Percentiles rank a stretch among this genome's conserved stretches.
phyloP scores from a whole-genome alignment of 2,113 vertebrate genomes.

The Grammomys surdaster region DNA sequence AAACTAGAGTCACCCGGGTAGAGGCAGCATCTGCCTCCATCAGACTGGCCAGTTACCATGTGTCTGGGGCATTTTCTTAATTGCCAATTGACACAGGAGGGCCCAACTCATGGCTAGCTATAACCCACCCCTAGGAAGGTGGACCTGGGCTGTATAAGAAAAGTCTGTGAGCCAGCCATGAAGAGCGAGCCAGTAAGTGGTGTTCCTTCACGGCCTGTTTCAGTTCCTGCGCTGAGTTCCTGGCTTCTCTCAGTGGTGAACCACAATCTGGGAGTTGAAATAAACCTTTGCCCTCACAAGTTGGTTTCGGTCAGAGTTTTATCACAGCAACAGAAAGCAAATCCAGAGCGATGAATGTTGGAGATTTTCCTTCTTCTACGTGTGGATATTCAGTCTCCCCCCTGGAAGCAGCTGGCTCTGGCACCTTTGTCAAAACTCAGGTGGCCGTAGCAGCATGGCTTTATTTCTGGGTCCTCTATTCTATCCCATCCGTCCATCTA shows the following conservation, averaged over 20 bases:
- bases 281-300: background rate
- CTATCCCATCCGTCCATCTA: background rate
- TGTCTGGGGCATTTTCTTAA: background rate
- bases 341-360: accelerated
- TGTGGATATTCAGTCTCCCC: no score
- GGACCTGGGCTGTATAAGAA: background rate
- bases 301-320: no score
- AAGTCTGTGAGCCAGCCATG: background rate
- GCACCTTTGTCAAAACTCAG: background rate
- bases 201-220: background rate
- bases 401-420: background rate
- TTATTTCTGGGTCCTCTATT: background rate
- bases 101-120: accelerated
- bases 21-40: background rate
- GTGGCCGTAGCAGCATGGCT: background rate
- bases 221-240: background rate
- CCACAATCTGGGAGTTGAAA: no score
- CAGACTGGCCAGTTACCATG: background rate
- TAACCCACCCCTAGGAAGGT: background rate
- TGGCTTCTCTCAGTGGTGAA: background rate
- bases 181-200: background rate
- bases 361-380: background rate
- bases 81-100: background rate
- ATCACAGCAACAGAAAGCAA: background rate
- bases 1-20: background rate